phyloP scores from a whole-genome alignment of 2,797 vertebrate species.

The Eidolon dupreanum region DNA sequence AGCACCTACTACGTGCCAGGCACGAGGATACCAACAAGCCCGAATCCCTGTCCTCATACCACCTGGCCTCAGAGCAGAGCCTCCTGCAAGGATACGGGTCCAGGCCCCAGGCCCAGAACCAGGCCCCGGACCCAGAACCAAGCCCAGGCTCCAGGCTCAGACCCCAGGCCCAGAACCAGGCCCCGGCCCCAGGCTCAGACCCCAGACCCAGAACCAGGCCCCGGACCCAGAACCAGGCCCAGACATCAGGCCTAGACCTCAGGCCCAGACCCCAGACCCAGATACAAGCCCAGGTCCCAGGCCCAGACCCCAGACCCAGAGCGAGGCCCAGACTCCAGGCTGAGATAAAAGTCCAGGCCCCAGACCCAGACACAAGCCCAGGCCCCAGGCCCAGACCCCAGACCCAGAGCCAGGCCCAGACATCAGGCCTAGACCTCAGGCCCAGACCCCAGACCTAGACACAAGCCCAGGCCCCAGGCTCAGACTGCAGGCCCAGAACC shows the following conservation, averaged over 20 bases:
- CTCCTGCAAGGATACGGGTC: background rate
- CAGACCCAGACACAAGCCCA: background rate
- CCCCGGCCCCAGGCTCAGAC: background rate
- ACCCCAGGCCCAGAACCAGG: background rate
- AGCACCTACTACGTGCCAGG: background rate
- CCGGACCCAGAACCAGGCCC: background rate
- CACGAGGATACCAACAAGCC: background rate
- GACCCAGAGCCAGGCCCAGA: too few species aligned
- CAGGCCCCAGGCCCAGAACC: background rate
- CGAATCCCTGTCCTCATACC: accelerated
- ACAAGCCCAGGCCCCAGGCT: background rate
- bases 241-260: background rate
- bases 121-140: background rate
- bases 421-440: background rate
- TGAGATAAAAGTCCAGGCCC: too few species aligned
- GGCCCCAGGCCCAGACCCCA: background rate
- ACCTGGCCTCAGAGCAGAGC: too few species aligned
- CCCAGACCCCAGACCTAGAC: background rate
- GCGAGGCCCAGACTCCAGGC: background rate
- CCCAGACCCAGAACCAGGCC: background rate
- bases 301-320: too few species aligned
- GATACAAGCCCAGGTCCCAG: too few species aligned
- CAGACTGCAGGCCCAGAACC: background rate
- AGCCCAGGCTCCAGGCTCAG: background rate
- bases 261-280: background rate